Evolutionary conservation across 2,888 invertebrate genomes (phyloP).

Genomic region (Troides oblongomaculatus): DNA sequence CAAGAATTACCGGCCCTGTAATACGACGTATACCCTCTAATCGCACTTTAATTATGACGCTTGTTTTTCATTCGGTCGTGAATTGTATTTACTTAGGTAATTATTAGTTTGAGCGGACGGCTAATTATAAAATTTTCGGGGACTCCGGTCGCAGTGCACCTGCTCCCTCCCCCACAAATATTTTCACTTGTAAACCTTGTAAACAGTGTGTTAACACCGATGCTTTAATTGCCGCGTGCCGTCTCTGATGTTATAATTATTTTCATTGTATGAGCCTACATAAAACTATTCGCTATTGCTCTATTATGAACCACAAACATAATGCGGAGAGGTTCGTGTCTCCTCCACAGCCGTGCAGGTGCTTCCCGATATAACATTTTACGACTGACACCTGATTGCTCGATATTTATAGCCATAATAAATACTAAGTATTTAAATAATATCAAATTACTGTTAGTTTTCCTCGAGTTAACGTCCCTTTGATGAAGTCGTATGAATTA

Average conservation of each 20-base stretch:
- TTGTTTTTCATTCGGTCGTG: slow-evolving; percentile 44
- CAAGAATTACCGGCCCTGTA: slow-evolving; percentile 15
- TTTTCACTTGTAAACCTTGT: slow-evolving; percentile 22
- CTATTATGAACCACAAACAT: neutral
- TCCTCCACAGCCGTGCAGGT: slow-evolving; percentile 16
- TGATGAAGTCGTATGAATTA: neutral
- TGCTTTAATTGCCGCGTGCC: slow-evolving; percentile 22
- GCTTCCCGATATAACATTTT: slow-evolving; percentile 16
- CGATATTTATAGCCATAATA: slow-evolving; percentile 21
- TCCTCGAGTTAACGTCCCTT: slow-evolving; percentile 3
- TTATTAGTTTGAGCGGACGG: slow-evolving; percentile 49
- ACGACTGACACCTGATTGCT: slow-evolving; percentile 24
- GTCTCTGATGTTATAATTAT: slow-evolving; percentile 21
- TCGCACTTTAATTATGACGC: slow-evolving; percentile 56
- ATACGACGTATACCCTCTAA: slow-evolving; percentile 37
- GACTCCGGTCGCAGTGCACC: slow-evolving; percentile 30
- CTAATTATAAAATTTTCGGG: slow-evolving; percentile 55
- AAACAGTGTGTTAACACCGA: slow-evolving; percentile 28
- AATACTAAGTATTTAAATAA: slow-evolving; percentile 23
- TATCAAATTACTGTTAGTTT: slow-evolving; percentile 21
- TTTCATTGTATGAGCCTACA: slow-evolving; percentile 13
- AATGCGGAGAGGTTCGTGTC: neutral
- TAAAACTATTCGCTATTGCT: slow-evolving; percentile 3
- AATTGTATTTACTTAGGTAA: slow-evolving; percentile 56
- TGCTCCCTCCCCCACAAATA: slow-evolving; percentile 20